Conservation (phyloP, 2,797 vertebrate species). For the Agapornis canus region DNA sequence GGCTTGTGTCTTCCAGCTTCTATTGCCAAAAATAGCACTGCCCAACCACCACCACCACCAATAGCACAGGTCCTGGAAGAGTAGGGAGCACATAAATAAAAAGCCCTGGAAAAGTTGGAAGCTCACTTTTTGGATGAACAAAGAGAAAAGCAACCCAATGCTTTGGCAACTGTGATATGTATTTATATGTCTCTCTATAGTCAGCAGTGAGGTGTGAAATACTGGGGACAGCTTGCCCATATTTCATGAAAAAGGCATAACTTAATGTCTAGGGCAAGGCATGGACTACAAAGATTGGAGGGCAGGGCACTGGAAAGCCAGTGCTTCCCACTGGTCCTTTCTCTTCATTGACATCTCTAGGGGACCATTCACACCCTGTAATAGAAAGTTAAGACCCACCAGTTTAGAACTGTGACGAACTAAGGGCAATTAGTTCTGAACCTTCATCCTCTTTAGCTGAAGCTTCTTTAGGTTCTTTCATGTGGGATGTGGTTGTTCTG, state of each 20-base stretch:
- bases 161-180: background rate
- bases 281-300: background rate
- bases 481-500: slow-evolving; percentile 36
- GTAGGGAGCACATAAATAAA: background rate
- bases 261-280: background rate
- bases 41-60: accelerated
- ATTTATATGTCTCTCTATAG: background rate
- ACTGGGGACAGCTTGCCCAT: background rate
- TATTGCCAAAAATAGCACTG: background rate
- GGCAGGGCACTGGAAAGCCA: background rate
- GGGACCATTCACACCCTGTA: background rate
- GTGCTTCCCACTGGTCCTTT: background rate
- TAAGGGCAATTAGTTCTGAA: background rate
- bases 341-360: background rate
- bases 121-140: background rate
- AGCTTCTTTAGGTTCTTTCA: slow-evolving; percentile 1
- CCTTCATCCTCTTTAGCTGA: background rate
- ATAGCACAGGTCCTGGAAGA: background rate
- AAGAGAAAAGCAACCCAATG: background rate
- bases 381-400: background rate
- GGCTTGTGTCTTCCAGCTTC: background rate
- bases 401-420: background rate
- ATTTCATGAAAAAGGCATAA: background rate
- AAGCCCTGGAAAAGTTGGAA: background rate
- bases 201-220: background rate